Percentiles rank a stretch among this genome's conserved stretches.
Conservation (phyloP, 2,113 vertebrate genomes). For the Mormyrus lacerda region DNA sequence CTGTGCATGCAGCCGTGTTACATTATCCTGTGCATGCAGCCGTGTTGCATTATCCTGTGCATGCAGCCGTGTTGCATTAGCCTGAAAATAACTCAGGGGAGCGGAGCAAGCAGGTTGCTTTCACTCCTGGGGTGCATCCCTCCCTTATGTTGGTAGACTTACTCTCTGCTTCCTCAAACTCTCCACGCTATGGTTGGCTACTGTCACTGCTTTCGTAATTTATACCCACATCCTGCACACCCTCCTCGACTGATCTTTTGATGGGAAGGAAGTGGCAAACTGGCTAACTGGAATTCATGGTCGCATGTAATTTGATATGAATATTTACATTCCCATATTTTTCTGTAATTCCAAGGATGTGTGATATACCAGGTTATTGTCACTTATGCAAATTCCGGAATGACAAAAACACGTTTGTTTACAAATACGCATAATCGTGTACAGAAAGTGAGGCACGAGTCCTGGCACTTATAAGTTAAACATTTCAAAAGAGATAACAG, state of each 20-base stretch:
- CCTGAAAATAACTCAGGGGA: neutral
- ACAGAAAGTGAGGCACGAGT: neutral
- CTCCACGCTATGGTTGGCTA: neutral
- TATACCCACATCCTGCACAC: neutral
- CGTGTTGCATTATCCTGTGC: neutral
- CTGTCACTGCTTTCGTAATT: neutral
- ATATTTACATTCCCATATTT: neutral
- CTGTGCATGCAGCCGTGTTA: neutral
- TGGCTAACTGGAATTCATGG: neutral
- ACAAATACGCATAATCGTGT: neutral
- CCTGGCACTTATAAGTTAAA: neutral
- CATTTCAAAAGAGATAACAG: neutral
- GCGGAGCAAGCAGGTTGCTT: neutral
- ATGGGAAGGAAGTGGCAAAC: neutral
- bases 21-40: neutral
- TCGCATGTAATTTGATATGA: neutral
- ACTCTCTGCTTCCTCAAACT: neutral
- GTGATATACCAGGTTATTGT: neutral
- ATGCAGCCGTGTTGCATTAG: neutral
- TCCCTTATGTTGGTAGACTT: neutral
- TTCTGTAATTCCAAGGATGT: neutral
- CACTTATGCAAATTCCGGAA: neutral
- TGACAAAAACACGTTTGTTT: neutral
- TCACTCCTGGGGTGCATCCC: neutral
- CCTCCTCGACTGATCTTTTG: neutral